Conservation (phyloP, 2,797 vertebrate genomes). For the Typhlichthys subterraneus region DNA sequence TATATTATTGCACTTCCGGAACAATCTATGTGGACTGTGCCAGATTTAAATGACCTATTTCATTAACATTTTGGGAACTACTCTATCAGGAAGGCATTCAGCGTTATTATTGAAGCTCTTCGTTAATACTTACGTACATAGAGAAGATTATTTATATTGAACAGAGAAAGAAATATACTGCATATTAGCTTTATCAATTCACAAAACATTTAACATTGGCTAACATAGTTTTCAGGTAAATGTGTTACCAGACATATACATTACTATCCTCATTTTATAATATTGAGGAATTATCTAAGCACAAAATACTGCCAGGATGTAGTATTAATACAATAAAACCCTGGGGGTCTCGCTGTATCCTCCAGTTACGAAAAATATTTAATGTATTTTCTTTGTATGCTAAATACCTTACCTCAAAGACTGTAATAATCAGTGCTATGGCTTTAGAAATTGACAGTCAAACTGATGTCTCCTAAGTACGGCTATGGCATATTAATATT, state of each 20-base stretch:
- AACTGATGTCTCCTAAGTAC: neutral
- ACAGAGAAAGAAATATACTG: conserved; percentile 24
- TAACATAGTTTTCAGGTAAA: too few species aligned
- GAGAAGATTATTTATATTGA: conserved; percentile 41
- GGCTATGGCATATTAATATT: conserved; percentile 2
- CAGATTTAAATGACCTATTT: conserved; percentile 47
- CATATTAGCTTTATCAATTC: conserved; percentile 29
- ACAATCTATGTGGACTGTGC: conserved; percentile 25
- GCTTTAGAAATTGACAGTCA: conserved; percentile 48
- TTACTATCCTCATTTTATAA: conserved; percentile 10
- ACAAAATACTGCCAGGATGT: conserved; percentile 81
- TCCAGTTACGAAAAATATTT: conserved; percentile 35
- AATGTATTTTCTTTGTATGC: conserved; percentile 31
- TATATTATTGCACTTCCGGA: conserved; percentile 68
- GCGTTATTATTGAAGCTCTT: conserved; percentile 23
- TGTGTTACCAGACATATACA: too few species aligned
- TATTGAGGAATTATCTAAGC: conserved; percentile 50
- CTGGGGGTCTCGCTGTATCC: conserved; percentile 30
- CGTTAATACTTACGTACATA: conserved; percentile 60
- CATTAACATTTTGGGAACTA: conserved; percentile 32
- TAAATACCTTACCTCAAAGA: conserved; percentile 53
- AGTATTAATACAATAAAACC: conserved; percentile 70
- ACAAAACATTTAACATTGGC: conserved; percentile 17
- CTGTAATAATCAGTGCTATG: conserved; percentile 69
- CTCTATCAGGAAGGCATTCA: conserved; percentile 26